Base-by-base conservation (phyloP, 2,113 vertebrate genomes). In the Pollachius pollachius region DNA sequence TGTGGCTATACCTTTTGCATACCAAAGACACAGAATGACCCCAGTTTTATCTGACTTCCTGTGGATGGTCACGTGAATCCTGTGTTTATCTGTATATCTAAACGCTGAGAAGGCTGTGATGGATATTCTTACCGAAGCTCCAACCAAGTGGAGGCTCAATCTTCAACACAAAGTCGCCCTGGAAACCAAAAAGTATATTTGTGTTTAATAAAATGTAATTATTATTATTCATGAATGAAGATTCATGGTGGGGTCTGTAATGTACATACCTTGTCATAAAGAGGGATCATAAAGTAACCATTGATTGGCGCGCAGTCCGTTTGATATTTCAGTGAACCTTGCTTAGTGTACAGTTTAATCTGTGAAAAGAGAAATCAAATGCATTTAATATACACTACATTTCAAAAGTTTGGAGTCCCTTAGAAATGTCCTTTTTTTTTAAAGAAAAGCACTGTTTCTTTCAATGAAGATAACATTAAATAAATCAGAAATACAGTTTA, bases 221-320 rank as follows among this genome's bases (percentile, higher is more conserved):
- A 52, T n/a, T 15, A 52, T n/a, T 12, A 48, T 48, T 48, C 41
- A 48, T 48, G 12, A 48, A 48, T 48, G 11, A 2, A 48, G 11
- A 48, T 48, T 2, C 2, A 2, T 3, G 1, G 1, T 64, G 0
- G 18, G n/a, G 60, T 15, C 3, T 0, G 15, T 62, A 9, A 23
- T 13, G 57, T 0, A 23, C 62, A 17, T 89, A 99, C 97, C 97
- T 99, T 99, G 82, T 99, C 97, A 70, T 99, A 99, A 13, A 99
- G 93, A 17, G 97, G 97, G 86, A 99, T 99, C 97, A 98, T 99
- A 85, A 99, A 99, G 88, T 99, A 99, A 12, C 97, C 97, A 66
- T 99, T 99, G 88, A 96, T 97, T 1, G 97, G 97, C 64, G 97
- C 97, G 64, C 97, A 99, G 56, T 99, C 97, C 0, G 97, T 99